These are phyloP conservation scores for Microcebus lehilahytsara DNA, from an alignment of 2,113 vertebrate species.

Conservation along the genomic window DNA sequence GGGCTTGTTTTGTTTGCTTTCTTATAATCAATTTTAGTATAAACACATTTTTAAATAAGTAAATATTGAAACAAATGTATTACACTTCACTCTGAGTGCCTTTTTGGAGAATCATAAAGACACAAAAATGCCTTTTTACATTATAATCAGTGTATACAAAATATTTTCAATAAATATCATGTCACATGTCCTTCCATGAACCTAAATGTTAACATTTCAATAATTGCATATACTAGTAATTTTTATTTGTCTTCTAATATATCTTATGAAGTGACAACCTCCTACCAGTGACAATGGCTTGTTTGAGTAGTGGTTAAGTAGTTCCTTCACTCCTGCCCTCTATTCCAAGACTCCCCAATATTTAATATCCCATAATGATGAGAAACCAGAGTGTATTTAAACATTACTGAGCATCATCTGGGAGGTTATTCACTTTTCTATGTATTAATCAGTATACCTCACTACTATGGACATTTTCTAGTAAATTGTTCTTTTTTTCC, in stretches of 20 bases:
- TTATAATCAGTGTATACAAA: background rate
- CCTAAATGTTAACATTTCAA: conserved; percentile 7
- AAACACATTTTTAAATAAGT: background rate
- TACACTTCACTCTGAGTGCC: background rate
- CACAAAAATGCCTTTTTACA: background rate
- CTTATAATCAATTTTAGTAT: background rate
- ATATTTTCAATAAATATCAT: background rate
- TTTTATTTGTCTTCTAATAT: background rate
- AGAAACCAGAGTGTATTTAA: background rate
- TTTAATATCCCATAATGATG: background rate
- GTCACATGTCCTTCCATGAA: background rate
- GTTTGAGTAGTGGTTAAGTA: background rate
- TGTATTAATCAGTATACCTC: background rate
- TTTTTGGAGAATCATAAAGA: background rate
- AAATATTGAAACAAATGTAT: background rate
- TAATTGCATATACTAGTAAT: background rate
- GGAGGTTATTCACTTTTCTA: background rate
- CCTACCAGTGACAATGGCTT: background rate
- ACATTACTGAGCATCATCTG: background rate
- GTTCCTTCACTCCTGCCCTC: background rate
- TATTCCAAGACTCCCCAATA: background rate
- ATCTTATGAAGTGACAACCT: background rate
- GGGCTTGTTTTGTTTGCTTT: background rate
- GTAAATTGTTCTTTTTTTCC: background rate
- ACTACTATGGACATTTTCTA: background rate